Evolutionary conservation across 2,113 vertebrate species (phyloP), one percentile per base, ranked within the genome.

Genomic region (Catharus minimus): DNA sequence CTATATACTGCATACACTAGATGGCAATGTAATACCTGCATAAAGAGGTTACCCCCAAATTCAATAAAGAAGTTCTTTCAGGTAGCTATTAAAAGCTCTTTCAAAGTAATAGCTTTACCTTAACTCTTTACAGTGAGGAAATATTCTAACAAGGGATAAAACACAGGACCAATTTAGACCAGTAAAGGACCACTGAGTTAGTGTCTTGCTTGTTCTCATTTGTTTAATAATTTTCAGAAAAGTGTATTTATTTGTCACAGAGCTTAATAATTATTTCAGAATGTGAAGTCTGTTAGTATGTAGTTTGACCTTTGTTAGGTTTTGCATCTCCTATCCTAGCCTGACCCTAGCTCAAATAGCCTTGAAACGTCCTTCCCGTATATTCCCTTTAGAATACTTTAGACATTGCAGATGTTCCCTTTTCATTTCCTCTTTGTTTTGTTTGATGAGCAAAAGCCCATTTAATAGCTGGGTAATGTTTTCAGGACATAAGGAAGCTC

Each of bases 21-120:
- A 93, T 96, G 97, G 95, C 96, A 96, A 82, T 92, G n/a, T 77
- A 95, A 85, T 15, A 94, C 85, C 44, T 93, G 50, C 15, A 7
- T 38, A 96, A 85, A 80, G 46, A 46, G 11, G 16, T 41, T 55
- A 68, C 38, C 27, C 11, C 24, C 4, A 52, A 22, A 38, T 86
- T 43, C 26, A 82, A 66, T 8, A 50, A 33, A 50, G 57, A 83
- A 61, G 5, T 16, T 27, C 22, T 77, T 57, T 81, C 26, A 20
- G 47, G 15, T 46, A 27, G 49, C 18, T 30, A 9, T 38, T 81
- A 32, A 0, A 8, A 67, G 19, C 10, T 50, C 24, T 78, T 72
- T 46, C 15, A 47, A 43, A 74, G 15, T 16, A 62, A 52, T 26
- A 87, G 9, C 46, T 86, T 75, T 61, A 36, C 7, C 17, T 81